A percentile compares a stretch with the other conserved stretches of the same genome.
These are phyloP conservation scores for Phyllostomus hastatus DNA, from an alignment of 2,113 vertebrate genomes.

Conservation along the genomic window DNA sequence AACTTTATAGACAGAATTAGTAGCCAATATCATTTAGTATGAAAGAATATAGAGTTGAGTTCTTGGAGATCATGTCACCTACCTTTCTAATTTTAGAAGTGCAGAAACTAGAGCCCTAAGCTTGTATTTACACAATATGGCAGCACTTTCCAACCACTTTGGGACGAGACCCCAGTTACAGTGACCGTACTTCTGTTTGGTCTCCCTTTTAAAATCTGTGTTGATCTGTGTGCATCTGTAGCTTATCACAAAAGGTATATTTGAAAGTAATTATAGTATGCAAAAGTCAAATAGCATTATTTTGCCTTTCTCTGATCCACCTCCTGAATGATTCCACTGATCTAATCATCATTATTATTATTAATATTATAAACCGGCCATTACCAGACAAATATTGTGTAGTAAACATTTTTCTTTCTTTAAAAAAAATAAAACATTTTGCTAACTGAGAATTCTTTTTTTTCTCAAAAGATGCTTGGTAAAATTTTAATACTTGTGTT, in stretches of 20 bases:
- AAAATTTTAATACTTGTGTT: slow-evolving; percentile 72
- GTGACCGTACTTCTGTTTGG: not conserved
- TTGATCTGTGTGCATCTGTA: not conserved
- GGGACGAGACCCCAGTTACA: not conserved
- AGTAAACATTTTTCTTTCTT: slow-evolving; percentile 34
- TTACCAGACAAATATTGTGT: not conserved
- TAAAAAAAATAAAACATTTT: not conserved
- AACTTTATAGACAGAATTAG: not conserved
- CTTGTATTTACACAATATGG: not conserved
- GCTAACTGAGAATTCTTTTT: slow-evolving; percentile 62
- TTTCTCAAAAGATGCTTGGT: slow-evolving; percentile 17
- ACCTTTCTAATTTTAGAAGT: not conserved
- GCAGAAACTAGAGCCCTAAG: not conserved
- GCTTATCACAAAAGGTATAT: not conserved
- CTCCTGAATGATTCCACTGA: not conserved
- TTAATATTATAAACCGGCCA: not conserved
- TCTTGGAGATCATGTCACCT: not conserved
- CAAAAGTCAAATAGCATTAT: not conserved
- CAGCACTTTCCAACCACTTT: not conserved
- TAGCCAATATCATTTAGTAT: not conserved
- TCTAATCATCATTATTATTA: not conserved
- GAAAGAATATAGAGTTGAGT: not conserved
- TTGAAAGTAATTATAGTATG: not conserved
- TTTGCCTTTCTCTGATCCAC: not conserved
- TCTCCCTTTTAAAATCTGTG: not conserved